A percentile compares a stretch with the other conserved stretches of the same genome.
Evolutionary conservation across 2,113 vertebrate species (phyloP).

Genomic region (Chaetops frenatus): DNA sequence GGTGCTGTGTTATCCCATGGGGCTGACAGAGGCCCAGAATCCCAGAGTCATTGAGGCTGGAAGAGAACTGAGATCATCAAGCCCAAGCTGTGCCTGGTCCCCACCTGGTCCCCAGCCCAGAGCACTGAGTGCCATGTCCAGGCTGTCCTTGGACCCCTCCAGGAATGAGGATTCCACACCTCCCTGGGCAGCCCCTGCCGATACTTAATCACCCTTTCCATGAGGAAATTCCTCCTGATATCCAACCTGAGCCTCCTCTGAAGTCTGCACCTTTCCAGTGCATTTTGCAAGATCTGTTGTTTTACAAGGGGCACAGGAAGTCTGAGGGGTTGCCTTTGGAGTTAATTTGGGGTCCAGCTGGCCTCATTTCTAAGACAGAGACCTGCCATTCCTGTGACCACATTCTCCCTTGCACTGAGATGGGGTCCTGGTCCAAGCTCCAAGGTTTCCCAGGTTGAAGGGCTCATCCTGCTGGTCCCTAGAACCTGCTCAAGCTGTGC

Average conservation of each 20-base stretch:
- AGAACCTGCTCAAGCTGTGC: not conserved
- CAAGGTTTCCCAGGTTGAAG: rapidly evolving
- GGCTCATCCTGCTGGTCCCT: not conserved
- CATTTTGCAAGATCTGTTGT: not conserved
- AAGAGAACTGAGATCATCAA: not conserved
- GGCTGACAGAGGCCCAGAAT: not conserved
- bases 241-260: not conserved
- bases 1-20: rapidly evolving
- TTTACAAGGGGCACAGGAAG: not conserved
- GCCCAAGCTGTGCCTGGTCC: rapidly evolving
- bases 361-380: not conserved
- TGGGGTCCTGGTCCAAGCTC: not conserved
- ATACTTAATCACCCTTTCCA: not conserved
- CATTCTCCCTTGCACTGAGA: not conserved
- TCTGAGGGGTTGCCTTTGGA: not conserved
- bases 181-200: not conserved
- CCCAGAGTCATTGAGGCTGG: not conserved
- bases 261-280: not conserved
- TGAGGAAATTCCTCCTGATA: not conserved
- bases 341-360: not conserved
- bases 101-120: not conserved
- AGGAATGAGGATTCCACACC: not conserved
- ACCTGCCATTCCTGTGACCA: not conserved
- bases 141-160: rapidly evolving
- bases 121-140: not conserved